phyloP scores from a whole-genome alignment of 2,888 invertebrate genomes.

The Drosophila limbata region DNA sequence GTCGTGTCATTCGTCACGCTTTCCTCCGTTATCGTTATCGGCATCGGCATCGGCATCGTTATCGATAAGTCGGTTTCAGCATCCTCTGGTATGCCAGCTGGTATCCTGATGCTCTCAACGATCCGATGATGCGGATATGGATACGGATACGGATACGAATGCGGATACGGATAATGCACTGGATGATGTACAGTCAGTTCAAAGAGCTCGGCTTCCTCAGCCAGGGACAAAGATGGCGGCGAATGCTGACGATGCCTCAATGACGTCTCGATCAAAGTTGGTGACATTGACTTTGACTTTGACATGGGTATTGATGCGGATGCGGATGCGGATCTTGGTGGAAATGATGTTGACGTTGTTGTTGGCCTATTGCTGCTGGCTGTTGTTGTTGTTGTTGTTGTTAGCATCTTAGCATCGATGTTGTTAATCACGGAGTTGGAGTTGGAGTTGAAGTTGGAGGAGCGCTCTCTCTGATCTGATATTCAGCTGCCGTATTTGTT shows the following conservation, averaged over 20 bases:
- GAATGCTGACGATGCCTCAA: slow-evolving; percentile 64
- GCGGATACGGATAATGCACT: slow-evolving; percentile 29
- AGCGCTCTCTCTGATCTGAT: slow-evolving; percentile 83
- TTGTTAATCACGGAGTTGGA: slow-evolving; percentile 80
- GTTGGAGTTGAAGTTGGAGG: too few species aligned
- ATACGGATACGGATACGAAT: slow-evolving; percentile 34
- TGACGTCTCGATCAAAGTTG: slow-evolving; percentile 52
- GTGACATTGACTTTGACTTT: slow-evolving; percentile 51
- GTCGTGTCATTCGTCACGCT: neutral
- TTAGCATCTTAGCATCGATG: slow-evolving; percentile 74
- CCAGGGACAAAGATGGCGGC: slow-evolving; percentile 37
- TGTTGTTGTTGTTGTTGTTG: slow-evolving; percentile 70
- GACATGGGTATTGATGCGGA: slow-evolving; percentile 47
- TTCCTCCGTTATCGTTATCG: slow-evolving; percentile 30
- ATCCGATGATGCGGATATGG: slow-evolving; percentile 40
- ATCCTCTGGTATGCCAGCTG: slow-evolving; percentile 76
- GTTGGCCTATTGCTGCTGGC: slow-evolving; percentile 42
- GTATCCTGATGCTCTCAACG: slow-evolving; percentile 61
- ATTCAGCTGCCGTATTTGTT: slow-evolving; percentile 85
- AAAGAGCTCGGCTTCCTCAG: slow-evolving; percentile 32
- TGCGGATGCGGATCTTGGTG: slow-evolving; percentile 8
- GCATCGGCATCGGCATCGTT: slow-evolving; percentile 30
- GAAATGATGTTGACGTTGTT: slow-evolving; percentile 18
- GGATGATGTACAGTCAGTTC: slow-evolving; percentile 18
- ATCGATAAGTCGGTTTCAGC: slow-evolving; percentile 50